phyloP scores from a whole-genome alignment of 1,140 invertebrate species.

The Luehdorfia chinensis region DNA sequence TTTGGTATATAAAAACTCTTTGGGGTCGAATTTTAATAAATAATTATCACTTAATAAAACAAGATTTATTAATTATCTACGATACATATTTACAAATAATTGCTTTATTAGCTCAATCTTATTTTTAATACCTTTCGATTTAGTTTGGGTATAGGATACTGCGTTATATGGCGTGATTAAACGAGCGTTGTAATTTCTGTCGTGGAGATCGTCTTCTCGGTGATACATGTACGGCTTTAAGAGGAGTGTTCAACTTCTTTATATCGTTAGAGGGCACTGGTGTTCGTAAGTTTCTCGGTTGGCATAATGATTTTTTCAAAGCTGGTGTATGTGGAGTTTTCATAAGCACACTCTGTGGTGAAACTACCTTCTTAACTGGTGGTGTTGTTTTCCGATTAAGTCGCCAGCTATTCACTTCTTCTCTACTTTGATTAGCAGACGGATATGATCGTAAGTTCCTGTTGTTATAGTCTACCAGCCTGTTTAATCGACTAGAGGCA shows the following conservation, averaged over 20 bases:
- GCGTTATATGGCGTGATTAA: constrained; percentile 19
- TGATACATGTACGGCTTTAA: constrained; percentile 63
- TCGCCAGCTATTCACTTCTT: constrained; percentile 27
- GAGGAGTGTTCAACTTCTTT: constrained; percentile 48
- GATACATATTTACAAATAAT: constrained; percentile 40
- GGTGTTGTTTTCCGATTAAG: constrained; percentile 46
- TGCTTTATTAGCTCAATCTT: constrained; percentile 26
- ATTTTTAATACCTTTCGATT: constrained; percentile 14
- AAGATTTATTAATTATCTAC: no score
- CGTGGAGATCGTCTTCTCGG: constrained; percentile 59
- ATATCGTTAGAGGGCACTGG: constrained; percentile 33
- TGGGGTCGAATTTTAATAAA: no score
- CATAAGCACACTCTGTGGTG: constrained; percentile 37
- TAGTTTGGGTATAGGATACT: constrained; percentile 14
- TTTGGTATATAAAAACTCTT: no score
- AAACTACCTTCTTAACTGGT: constrained; percentile 46
- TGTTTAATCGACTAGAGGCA: constrained; percentile 8
- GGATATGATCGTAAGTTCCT: constrained; percentile 10
- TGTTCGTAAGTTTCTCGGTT: constrained; percentile 41
- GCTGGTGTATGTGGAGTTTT: constrained; percentile 47
- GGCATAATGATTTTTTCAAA: constrained; percentile 56
- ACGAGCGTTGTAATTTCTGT: constrained; percentile 44
- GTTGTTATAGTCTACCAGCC: background rate
- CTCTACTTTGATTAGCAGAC: constrained; percentile 20
- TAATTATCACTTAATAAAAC: no score